Conservation (phyloP, 2,113 vertebrate genomes). For the Pangasianodon hypophthalmus region DNA sequence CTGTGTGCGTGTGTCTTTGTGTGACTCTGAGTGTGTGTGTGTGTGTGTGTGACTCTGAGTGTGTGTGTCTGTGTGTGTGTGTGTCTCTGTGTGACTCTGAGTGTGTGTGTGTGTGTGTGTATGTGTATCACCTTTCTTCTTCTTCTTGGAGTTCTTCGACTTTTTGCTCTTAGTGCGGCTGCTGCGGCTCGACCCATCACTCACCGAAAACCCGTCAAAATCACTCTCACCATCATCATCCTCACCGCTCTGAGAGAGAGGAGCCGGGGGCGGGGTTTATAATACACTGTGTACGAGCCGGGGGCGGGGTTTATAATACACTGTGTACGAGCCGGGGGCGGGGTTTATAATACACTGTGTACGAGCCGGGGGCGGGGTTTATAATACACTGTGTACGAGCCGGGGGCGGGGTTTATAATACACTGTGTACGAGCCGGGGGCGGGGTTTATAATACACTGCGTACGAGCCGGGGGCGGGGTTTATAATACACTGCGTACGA, state of each 20-base stretch:
- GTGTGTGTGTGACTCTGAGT: too few relatives aligned
- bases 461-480: background rate
- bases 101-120: constrained; percentile 14
- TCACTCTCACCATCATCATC: constrained; percentile 97
- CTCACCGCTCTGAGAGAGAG: constrained; percentile 85
- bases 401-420: background rate
- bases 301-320: too few relatives aligned
- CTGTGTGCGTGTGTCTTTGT: too few relatives aligned
- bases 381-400: background rate
- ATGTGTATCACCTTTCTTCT: constrained; percentile 86
- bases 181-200: constrained; percentile 89
- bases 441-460: background rate
- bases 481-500: background rate
- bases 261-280: background rate
- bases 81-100: too few relatives aligned
- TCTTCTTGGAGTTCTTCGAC: constrained; percentile 88
- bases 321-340: too few relatives aligned
- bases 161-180: constrained; percentile 90
- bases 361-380: background rate
- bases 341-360: too few relatives aligned
- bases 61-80: too few relatives aligned
- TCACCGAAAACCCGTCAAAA: constrained; percentile 90
- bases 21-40: too few relatives aligned
- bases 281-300: too few relatives aligned
- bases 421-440: background rate